Evolutionary conservation across 2,113 vertebrate genomes (phyloP).

Genomic region (Scomber scombrus): DNA sequence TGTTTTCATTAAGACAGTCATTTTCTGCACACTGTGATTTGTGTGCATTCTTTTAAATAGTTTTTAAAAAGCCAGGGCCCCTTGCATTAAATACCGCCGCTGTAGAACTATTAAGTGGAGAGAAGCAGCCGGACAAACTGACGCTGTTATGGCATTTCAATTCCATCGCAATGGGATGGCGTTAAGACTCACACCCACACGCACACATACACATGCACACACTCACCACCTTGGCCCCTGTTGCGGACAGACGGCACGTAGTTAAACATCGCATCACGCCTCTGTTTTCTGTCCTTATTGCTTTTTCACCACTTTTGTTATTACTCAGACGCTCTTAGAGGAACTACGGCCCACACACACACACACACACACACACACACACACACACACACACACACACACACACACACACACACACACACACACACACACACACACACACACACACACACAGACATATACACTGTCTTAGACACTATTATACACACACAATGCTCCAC

Average conservation of each 20-base stretch:
- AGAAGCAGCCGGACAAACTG: slow-evolving; percentile 68
- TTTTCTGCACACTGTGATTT: slow-evolving; percentile 82
- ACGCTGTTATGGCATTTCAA: slow-evolving; percentile 76
- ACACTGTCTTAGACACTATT: background rate
- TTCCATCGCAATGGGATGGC: slow-evolving; percentile 71
- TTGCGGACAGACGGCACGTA: slow-evolving; percentile 43
- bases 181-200: slow-evolving; percentile 55
- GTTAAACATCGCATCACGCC: slow-evolving; percentile 41
- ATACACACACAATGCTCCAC: slow-evolving; percentile 36
- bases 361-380: slow-evolving; percentile 6
- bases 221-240: slow-evolving; percentile 39
- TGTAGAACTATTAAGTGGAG: slow-evolving; percentile 79
- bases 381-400: slow-evolving; percentile 16
- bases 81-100: slow-evolving; percentile 79
- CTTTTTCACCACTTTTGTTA: slow-evolving; percentile 49
- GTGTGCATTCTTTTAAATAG: slow-evolving; percentile 77
- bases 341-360: slow-evolving; percentile 1
- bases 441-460: slow-evolving; percentile 1
- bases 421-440: slow-evolving; percentile 21
- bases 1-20: slow-evolving; percentile 83
- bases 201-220: slow-evolving; percentile 14
- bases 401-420: slow-evolving; percentile 2
- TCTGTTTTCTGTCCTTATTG: slow-evolving; percentile 43
- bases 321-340: slow-evolving; percentile 31
- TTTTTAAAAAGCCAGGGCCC: slow-evolving; percentile 76